A percentile compares a stretch with the other conserved stretches of the same genome.
Conservation (phyloP, 2,797 vertebrate species). For the Brachyrhaphis roseni region DNA sequence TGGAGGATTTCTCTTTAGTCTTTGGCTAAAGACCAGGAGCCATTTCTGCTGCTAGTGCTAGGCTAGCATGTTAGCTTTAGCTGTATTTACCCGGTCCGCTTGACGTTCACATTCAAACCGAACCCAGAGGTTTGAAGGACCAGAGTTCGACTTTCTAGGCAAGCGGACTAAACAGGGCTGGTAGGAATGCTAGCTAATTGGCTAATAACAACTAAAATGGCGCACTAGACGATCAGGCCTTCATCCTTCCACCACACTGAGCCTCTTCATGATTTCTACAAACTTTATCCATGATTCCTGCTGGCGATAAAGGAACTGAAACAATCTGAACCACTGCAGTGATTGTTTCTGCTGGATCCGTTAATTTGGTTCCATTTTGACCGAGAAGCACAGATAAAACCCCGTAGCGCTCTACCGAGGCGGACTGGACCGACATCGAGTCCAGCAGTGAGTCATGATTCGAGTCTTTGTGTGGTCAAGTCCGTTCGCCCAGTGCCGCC, state of each 20-base stretch:
- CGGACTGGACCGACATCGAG: slow-evolving; percentile 61
- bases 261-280: not conserved
- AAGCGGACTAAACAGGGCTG: too few species aligned
- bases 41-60: too few species aligned
- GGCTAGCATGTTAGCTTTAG: too few species aligned
- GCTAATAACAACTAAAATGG: not conserved
- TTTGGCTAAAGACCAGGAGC: too few species aligned
- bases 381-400: slow-evolving; percentile 45
- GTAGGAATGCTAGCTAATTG: not conserved
- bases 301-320: not conserved
- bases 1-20: too few species aligned
- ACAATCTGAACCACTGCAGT: not conserved
- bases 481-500: slow-evolving; percentile 44
- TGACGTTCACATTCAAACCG: too few species aligned
- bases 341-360: slow-evolving; percentile 3
- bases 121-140: too few species aligned
- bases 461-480: slow-evolving; percentile 46
- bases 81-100: too few species aligned
- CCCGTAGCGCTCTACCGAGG: slow-evolving; percentile 38
- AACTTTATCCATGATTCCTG: not conserved
- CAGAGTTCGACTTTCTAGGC: too few species aligned
- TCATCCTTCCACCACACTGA: not conserved
- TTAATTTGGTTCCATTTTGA: slow-evolving; percentile 41
- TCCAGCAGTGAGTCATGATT: slow-evolving; percentile 65
- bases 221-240: not conserved